Evolutionary conservation across 2,797 vertebrate genomes (phyloP).

Genomic region (Spinus olivaceus): DNA sequence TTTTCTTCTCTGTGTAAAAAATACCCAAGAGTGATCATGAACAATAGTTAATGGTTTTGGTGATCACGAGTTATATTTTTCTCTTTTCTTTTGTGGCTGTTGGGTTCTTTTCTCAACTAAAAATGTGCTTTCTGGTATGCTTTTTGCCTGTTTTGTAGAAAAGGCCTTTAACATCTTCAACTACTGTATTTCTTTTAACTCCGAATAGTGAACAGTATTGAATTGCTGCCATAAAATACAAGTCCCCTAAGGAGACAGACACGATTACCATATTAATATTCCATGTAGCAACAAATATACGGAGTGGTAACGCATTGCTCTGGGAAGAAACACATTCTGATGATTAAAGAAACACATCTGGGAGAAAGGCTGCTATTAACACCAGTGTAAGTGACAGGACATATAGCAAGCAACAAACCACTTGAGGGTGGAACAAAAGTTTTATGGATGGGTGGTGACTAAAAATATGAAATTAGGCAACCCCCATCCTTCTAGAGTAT

Average conservation of each 20-base stretch:
- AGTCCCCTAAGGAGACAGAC: constrained; percentile 39
- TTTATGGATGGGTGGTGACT: neutral
- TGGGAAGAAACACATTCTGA: constrained; percentile 1
- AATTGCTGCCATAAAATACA: constrained; percentile 39
- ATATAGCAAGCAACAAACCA: neutral
- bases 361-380: neutral
- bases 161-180: constrained; percentile 9
- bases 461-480: neutral
- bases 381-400: neutral
- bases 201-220: neutral
- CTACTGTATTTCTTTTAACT: constrained; percentile 1
- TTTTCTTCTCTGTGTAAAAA: neutral
- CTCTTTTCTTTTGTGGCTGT: neutral
- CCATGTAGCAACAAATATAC: constrained; percentile 30
- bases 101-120: neutral
- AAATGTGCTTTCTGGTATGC: neutral
- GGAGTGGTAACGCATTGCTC: constrained; percentile 34
- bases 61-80: neutral
- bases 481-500: neutral
- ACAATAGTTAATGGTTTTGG: neutral
- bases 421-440: neutral
- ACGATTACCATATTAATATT: constrained; percentile 60
- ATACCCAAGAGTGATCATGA: neutral
- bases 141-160: neutral
- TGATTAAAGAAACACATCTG: constrained; percentile 35